These are phyloP conservation scores for Troilus luridus DNA, from an alignment of 2,888 invertebrate species.

Conservation along the genomic window DNA sequence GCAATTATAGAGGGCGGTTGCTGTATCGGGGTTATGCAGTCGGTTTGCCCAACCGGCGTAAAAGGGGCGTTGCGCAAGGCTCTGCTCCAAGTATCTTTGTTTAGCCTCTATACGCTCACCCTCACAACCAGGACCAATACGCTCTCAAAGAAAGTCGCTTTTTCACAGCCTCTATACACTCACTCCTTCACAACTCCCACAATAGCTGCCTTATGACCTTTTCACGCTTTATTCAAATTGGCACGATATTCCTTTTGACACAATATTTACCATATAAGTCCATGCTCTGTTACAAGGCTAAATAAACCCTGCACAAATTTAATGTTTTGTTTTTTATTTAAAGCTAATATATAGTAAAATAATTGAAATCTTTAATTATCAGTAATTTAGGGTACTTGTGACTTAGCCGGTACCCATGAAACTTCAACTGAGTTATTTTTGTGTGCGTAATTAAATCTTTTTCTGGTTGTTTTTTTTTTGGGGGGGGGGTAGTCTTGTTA, in stretches of 20 bases:
- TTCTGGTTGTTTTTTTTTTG: too few relatives aligned
- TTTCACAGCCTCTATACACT: background rate
- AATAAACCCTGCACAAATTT: background rate
- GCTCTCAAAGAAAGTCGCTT: background rate
- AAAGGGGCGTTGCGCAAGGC: conserved; percentile 1
- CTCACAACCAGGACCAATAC: background rate
- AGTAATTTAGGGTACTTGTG: background rate
- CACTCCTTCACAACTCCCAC: background rate
- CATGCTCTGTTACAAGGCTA: background rate
- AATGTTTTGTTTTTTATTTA: background rate
- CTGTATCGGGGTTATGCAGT: conserved; percentile 32
- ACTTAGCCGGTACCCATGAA: too few relatives aligned
- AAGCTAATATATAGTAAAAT: background rate
- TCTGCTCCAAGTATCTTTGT: conserved; percentile 5
- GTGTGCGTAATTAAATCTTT: too few relatives aligned
- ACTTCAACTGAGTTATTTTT: too few relatives aligned
- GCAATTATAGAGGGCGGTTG: conserved; percentile 40
- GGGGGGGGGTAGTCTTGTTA: too few relatives aligned
- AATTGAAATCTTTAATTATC: background rate
- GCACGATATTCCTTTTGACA: background rate
- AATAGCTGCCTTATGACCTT: background rate
- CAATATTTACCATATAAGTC: background rate
- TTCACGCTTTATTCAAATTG: conserved; percentile 45
- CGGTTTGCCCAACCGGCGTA: conserved; percentile 1
- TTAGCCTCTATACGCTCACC: conserved; percentile 1